Percentiles rank a stretch among this genome's conserved stretches.
Evolutionary conservation across 2,888 invertebrate species (phyloP).

Genomic region (Polia nebulosa): DNA sequence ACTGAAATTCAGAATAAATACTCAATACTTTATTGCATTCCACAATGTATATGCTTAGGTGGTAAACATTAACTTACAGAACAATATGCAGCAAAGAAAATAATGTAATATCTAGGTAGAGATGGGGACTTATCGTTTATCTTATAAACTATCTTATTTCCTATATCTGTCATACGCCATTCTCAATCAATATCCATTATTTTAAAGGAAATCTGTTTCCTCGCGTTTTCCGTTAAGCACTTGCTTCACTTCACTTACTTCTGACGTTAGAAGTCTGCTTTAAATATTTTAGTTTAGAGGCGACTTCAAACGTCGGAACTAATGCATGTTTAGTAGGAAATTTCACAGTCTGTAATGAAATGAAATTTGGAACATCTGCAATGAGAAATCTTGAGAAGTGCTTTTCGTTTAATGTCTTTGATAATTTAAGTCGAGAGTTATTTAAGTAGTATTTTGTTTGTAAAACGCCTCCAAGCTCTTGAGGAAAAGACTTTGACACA

Average conservation of each 20-base stretch:
- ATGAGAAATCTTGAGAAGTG: conserved; percentile 12
- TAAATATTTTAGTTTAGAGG: too few species aligned
- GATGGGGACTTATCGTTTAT: too few species aligned
- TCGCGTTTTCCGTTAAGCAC: conserved; percentile 6
- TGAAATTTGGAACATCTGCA: conserved; percentile 34
- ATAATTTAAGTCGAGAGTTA: conserved; percentile 5
- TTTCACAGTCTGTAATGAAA: conserved; percentile 17
- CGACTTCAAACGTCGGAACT: conserved; percentile 39
- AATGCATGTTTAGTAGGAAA: conserved; percentile 13
- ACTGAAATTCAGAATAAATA: not conserved
- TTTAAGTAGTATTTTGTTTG: conserved; percentile 21
- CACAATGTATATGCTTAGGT: too few species aligned
- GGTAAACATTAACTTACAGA: too few species aligned
- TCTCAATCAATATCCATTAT: conserved; percentile 4
- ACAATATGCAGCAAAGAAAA: too few species aligned
- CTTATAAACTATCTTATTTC: too few species aligned
- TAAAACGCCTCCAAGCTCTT: not conserved
- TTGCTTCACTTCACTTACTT: conserved; percentile 5
- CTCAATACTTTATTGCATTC: too few species aligned
- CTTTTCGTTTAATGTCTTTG: conserved; percentile 8
- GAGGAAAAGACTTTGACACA: not conserved
- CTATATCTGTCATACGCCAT: not conserved
- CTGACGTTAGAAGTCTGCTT: conserved; percentile 46
- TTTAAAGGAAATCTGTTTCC: conserved; percentile 4
- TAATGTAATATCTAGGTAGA: too few species aligned